Percentiles rank a stretch among this genome's conserved stretches.
Evolutionary conservation across 2,888 invertebrate genomes (phyloP).

Genomic region (Cetonia aurata): DNA sequence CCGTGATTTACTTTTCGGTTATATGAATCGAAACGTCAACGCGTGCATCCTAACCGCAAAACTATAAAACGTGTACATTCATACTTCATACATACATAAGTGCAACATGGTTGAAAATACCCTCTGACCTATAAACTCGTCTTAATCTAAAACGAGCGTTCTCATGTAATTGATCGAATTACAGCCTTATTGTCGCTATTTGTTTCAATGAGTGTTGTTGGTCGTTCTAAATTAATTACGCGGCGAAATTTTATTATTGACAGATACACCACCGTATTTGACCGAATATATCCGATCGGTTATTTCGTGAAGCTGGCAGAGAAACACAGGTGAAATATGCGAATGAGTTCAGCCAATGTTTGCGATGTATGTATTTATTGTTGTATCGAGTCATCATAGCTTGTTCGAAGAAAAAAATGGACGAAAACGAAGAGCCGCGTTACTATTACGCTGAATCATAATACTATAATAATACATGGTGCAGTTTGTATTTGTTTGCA

Average conservation of each 20-base stretch:
- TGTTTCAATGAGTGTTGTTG: slow-evolving; percentile 40
- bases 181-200: slow-evolving; percentile 47
- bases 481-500: no score
- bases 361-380: slow-evolving; percentile 9
- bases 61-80: no score
- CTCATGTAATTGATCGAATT: slow-evolving; percentile 48
- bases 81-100: no score
- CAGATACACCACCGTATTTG: not conserved
- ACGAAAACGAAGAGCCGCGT: slow-evolving; percentile 12
- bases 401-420: not conserved
- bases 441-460: slow-evolving; percentile 28
- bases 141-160: slow-evolving; percentile 46
- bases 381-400: slow-evolving; percentile 12
- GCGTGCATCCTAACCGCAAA: no score
- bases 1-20: no score
- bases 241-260: slow-evolving; percentile 21
- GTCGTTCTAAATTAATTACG: slow-evolving; percentile 41
- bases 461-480: no score
- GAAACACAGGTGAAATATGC: no score
- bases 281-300: no score
- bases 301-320: no score
- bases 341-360: not conserved
- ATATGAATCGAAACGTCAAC: no score
- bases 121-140: slow-evolving; percentile 42
- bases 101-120: no score